phyloP scores from a whole-genome alignment of 2,888 invertebrate species.

The Oeneis ivallda region DNA sequence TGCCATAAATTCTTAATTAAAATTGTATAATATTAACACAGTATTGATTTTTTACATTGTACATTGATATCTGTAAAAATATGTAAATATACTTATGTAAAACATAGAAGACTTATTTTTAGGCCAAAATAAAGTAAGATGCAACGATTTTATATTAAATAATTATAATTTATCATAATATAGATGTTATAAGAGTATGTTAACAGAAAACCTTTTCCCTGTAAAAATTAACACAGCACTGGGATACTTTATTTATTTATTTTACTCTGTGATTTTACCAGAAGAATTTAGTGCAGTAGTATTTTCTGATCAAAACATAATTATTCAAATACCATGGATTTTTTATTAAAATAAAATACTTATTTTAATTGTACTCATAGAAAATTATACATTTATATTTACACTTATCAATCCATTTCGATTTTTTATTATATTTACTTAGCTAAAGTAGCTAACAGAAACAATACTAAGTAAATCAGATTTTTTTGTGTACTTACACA shows the following conservation, averaged over 20 bases:
- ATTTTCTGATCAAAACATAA: too few relatives aligned
- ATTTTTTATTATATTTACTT: too few relatives aligned
- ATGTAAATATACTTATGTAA: constrained; percentile 19
- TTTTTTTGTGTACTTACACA: too few relatives aligned
- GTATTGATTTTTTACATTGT: constrained; percentile 10
- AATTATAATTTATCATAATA: neutral
- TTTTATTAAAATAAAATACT: neutral
- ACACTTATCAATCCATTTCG: too few relatives aligned
- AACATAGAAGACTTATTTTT: constrained; percentile 11
- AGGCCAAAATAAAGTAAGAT: constrained; percentile 14
- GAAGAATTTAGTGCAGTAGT: too few relatives aligned
- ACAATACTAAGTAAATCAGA: too few relatives aligned
- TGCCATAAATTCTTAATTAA: constrained; percentile 39
- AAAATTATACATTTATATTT: too few relatives aligned
- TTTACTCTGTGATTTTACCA: too few relatives aligned
- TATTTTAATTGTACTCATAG: neutral
- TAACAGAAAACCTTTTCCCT: neutral
- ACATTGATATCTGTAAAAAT: neutral
- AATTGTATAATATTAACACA: constrained; percentile 16
- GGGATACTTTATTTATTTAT: too few relatives aligned
- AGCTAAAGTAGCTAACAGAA: too few relatives aligned
- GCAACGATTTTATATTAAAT: neutral
- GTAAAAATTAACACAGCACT: too few relatives aligned
- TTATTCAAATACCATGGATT: neutral
- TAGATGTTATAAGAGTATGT: neutral